These are phyloP conservation scores for Rhynchophorus ferrugineus DNA, from an alignment of 1,140 invertebrate genomes.

Conservation along the genomic window DNA sequence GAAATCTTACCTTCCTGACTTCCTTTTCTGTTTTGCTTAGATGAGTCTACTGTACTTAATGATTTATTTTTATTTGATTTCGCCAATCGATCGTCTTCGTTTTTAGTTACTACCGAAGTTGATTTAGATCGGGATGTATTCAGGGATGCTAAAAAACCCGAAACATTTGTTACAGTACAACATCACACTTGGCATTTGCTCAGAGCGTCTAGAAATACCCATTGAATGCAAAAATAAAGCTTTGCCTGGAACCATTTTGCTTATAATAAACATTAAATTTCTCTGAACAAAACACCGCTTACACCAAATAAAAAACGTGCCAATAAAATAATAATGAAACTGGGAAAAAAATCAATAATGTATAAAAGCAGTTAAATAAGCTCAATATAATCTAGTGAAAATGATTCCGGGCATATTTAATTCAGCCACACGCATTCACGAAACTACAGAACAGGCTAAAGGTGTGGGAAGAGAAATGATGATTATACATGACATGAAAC, in stretches of 20 bases:
- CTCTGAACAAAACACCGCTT: background rate
- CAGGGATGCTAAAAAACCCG: slow-evolving; percentile 43
- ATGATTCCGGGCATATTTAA: slow-evolving; percentile 9
- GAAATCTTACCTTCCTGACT: slow-evolving; percentile 35
- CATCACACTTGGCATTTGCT: slow-evolving; percentile 19
- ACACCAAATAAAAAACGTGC: slow-evolving; percentile 2
- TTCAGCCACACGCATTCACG: slow-evolving; percentile 24
- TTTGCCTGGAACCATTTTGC: slow-evolving; percentile 10
- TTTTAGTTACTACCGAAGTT: slow-evolving; percentile 40
- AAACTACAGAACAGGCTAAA: slow-evolving; percentile 19
- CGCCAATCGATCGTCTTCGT: slow-evolving; percentile 39
- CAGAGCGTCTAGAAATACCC: slow-evolving; percentile 15
- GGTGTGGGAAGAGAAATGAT: slow-evolving; percentile 16
- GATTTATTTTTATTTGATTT: slow-evolving; percentile 39
- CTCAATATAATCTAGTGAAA: slow-evolving; percentile 5
- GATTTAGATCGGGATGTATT: slow-evolving; percentile 43
- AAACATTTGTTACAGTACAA: slow-evolving; percentile 33
- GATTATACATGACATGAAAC: slow-evolving; percentile 16
- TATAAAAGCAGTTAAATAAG: background rate
- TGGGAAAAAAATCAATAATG: background rate
- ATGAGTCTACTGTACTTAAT: slow-evolving; percentile 30
- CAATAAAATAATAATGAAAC: slow-evolving; percentile 4
- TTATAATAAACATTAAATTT: background rate
- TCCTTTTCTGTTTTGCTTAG: slow-evolving; percentile 36
- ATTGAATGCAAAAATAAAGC: slow-evolving; percentile 2